Percentiles rank a stretch among this genome's conserved stretches.
These are phyloP conservation scores for Protula sp. DNA, from an alignment of 2,888 invertebrate species.

Conservation along the genomic window DNA sequence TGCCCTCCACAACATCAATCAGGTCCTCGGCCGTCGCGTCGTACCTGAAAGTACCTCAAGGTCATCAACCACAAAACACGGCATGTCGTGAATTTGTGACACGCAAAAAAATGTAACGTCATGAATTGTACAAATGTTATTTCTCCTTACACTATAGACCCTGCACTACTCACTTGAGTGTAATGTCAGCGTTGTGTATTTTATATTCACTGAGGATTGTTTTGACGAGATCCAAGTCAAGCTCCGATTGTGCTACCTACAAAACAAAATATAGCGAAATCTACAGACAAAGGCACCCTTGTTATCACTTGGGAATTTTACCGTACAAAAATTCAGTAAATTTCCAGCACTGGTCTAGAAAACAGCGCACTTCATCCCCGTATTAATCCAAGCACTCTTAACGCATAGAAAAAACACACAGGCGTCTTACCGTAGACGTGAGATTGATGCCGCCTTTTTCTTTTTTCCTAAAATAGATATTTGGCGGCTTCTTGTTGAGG, in stretches of 20 bases:
- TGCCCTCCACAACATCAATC: conserved; percentile 97
- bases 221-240: conserved; percentile 91
- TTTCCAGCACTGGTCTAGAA: too few relatives aligned
- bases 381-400: too few relatives aligned
- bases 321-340: too few relatives aligned
- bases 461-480: conserved; percentile 91
- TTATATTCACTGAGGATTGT: conserved; percentile 94
- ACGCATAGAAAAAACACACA: too few relatives aligned
- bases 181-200: conserved; percentile 98
- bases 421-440: conserved; percentile 38
- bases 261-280: background rate
- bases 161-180: conserved; percentile 54
- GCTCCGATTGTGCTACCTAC: conserved; percentile 72
- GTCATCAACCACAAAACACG: too few relatives aligned
- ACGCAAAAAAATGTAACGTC: too few relatives aligned
- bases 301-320: too few relatives aligned
- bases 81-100: too few relatives aligned
- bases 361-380: too few relatives aligned
- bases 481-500: conserved; percentile 91
- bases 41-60: conserved; percentile 60
- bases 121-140: too few relatives aligned
- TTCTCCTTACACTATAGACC: too few relatives aligned
- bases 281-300: too few relatives aligned
- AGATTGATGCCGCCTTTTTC: conserved; percentile 98
- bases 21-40: conserved; percentile 94